Conservation (phyloP, 1,140 invertebrate species). For the Manduca sexta region DNA sequence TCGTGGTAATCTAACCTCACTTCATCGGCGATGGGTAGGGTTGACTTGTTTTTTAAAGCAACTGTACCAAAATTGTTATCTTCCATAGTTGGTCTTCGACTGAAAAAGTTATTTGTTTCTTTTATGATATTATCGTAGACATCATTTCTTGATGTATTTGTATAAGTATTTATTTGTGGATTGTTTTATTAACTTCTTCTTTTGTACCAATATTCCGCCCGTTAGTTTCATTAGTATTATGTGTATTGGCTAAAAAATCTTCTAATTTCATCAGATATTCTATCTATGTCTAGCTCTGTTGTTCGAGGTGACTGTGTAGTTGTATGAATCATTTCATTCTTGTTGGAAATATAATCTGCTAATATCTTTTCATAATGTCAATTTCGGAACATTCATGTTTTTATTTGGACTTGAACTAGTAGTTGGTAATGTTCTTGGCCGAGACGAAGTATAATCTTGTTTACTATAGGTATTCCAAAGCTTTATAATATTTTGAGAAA, state of each 20-base stretch:
- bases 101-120: no score
- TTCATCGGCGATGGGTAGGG: no score
- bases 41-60: no score
- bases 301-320: neutral
- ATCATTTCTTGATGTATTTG: no score
- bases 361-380: slow-evolving; percentile 1
- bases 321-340: neutral
- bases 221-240: neutral
- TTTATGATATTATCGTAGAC: no score
- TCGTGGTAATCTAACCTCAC: no score
- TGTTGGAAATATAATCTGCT: neutral
- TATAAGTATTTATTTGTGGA: no score
- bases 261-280: slow-evolving; percentile 1
- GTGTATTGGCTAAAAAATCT: neutral
- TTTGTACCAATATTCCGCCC: neutral
- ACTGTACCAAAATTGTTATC: no score
- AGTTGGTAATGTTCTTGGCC: neutral
- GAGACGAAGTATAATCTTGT: neutral
- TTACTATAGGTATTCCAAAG: slow-evolving; percentile 1
- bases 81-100: no score
- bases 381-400: neutral
- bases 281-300: slow-evolving; percentile 2
- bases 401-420: neutral
- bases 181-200: no score
- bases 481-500: slow-evolving; percentile 1